A percentile compares a stretch with the other conserved stretches of the same genome.
These are phyloP conservation scores for Microcebus griseorufus DNA, from an alignment of 2,113 vertebrate species.

Conservation along the genomic window DNA sequence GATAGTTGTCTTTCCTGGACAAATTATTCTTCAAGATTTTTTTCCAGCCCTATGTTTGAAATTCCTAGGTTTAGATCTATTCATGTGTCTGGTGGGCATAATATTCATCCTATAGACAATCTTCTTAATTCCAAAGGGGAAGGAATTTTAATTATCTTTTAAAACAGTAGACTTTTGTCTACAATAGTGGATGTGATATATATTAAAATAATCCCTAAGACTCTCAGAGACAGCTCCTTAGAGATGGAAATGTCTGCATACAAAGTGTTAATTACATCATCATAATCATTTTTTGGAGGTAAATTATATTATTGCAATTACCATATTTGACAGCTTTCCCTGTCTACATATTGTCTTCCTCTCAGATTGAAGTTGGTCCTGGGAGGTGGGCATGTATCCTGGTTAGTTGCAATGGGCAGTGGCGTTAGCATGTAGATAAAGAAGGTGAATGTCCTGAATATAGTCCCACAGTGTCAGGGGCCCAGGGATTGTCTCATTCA, in stretches of 20 bases:
- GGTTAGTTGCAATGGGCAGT: not conserved
- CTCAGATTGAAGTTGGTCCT: not conserved
- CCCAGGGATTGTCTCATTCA: not conserved
- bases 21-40: not conserved
- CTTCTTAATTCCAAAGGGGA: slow-evolving; percentile 61
- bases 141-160: slow-evolving; percentile 74
- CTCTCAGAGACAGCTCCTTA: slow-evolving; percentile 40
- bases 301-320: not conserved
- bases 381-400: not conserved
- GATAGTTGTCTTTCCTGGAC: not conserved
- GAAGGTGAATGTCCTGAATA: not conserved
- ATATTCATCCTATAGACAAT: slow-evolving; percentile 23
- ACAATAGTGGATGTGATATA: slow-evolving; percentile 48
- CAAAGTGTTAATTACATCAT: slow-evolving; percentile 63
- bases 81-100: not conserved
- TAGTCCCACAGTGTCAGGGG: not conserved
- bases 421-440: not conserved
- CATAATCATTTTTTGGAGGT: slow-evolving; percentile 60
- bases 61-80: not conserved
- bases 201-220: slow-evolving; percentile 65
- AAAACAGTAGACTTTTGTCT: slow-evolving; percentile 60
- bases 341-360: not conserved
- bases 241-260: slow-evolving; percentile 60
- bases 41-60: not conserved
- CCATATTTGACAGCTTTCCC: not conserved